Base-by-base conservation (phyloP, 2,797 vertebrate genomes). In the Channallabes apus region DNA sequence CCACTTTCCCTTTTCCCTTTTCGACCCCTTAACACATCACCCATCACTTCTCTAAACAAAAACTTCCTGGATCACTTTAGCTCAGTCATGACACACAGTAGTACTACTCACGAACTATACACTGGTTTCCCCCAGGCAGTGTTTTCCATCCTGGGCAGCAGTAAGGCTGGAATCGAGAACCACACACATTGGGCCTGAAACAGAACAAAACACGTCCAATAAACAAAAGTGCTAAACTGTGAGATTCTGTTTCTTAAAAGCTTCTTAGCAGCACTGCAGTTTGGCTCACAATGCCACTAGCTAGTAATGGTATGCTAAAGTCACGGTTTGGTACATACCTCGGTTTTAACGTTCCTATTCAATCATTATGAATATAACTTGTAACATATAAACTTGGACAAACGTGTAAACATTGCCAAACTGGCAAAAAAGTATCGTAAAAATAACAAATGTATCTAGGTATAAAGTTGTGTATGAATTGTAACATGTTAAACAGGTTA, bases 61-160 rank as follows among this genome's bases (percentile, higher is more conserved):
- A 82, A 84, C 56, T 73, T 88, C 79, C 68, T 80, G 32, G 14
- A 32, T 18, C 62, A 85, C 80, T 58, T 72, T 29, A 77, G 29
- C 38, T 54, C 20, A 35, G 56, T 77, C 78, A 77, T 61, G 85
- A 86, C 85, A 86, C 82, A 62, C 67, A 85, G 86, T 24, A 35
- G 54, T 68, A 82, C 87, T 91, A 99, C 98, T 99, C 95, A 99
- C 98, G 98, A 90, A 99, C 98, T 71, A 99, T 99, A 92, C 98
- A 99, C 91, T 99, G 98, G 93, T 99, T 99, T 87, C 98, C 98
- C 89, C 95, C 98, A 0, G 98, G 97, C 87, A 99, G 96, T 0
- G 98, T 99, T 95, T 99, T 99, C 98, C 98, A 99, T 84, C 98
- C 98, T 0, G 98, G 98, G 71, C 98, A 99, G 94, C 98, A 99